phyloP scores from a whole-genome alignment of 2,888 invertebrate genomes.

The Eugnorisma glareosa region DNA sequence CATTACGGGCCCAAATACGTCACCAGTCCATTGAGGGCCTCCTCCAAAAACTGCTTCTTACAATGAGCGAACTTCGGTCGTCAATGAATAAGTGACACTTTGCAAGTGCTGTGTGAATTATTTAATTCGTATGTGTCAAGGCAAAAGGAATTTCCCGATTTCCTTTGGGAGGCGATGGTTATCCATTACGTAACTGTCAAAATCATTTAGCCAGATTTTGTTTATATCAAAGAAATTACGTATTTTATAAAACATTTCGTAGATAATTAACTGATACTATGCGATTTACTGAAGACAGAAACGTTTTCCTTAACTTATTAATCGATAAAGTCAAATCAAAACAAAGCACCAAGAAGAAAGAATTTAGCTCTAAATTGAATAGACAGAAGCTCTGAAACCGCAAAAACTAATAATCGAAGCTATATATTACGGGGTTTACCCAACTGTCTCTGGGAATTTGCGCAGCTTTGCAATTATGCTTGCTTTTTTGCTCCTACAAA shows the following conservation, averaged over 20 bases:
- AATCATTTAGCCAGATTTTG: background rate
- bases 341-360: conserved; percentile 25
- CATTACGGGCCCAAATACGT: conserved; percentile 35
- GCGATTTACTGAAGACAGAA: background rate
- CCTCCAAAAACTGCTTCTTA: conserved; percentile 40
- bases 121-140: background rate
- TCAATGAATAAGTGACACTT: conserved; percentile 18
- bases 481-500: conserved; percentile 51
- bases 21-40: conserved; percentile 21
- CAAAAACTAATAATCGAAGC: conserved; percentile 60
- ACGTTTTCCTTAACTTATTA: conserved; percentile 34
- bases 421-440: conserved; percentile 60
- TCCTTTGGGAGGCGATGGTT: background rate
- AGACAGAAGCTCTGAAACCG: conserved; percentile 44
- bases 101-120: background rate
- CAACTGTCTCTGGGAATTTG: conserved; percentile 62
- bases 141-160: background rate
- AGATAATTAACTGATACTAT: conserved; percentile 2
- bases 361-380: conserved; percentile 37
- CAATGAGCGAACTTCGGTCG: conserved; percentile 22
- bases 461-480: conserved; percentile 56
- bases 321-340: conserved; percentile 39
- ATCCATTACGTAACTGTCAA: background rate
- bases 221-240: background rate
- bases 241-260: background rate